Base-by-base conservation (phyloP, 2,113 vertebrate species). In the Genyomyrus donnyi region DNA sequence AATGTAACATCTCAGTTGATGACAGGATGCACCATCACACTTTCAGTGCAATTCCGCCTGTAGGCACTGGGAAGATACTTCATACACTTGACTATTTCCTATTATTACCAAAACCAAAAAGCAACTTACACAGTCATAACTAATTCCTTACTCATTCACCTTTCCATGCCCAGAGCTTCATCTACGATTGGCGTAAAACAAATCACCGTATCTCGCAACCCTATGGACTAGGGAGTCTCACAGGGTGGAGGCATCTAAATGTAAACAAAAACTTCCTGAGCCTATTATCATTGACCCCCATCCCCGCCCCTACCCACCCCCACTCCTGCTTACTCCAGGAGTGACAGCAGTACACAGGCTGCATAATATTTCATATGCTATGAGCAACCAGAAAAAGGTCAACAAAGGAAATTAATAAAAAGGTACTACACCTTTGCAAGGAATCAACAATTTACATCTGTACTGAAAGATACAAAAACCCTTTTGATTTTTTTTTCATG, bases 191-290 rank as follows among this genome's bases (percentile, higher is more conserved):
- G 45, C 2, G 0, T 46, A 49, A 27, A 85, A 49, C 21, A 21
- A 85, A 49, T 85, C 24, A 49, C 27, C 5, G 27, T 24, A 39
- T 56, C 88, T 48, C 31, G 9, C 15, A 39, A 21, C 53, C 74
- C 52, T 85, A 58, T 85, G 83, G 19, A 45, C 56, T 19, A n/a
- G 53, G 52, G 46, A 46, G 52, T 46, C 77, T 85, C 88, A n/a
- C n/a, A 83, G 90, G 90, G 86, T 53, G 90, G 90, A 46, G 66
- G 58, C 90, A 74, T 58, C 62, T 49, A 70, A 77, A 87, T 70
- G 74, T 62, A 90, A 90, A 90, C 24, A 90, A 88, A 58, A 66
- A 88, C 85, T 88, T 90, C 90, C 86, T 83, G 19, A 45, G 86
- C 3, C 62, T 74, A 80, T 80, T 80, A 80, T 42, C 66, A 50